These are phyloP conservation scores for Panurus biarmicus DNA, from an alignment of 2,113 vertebrate species.

Conservation along the genomic window DNA sequence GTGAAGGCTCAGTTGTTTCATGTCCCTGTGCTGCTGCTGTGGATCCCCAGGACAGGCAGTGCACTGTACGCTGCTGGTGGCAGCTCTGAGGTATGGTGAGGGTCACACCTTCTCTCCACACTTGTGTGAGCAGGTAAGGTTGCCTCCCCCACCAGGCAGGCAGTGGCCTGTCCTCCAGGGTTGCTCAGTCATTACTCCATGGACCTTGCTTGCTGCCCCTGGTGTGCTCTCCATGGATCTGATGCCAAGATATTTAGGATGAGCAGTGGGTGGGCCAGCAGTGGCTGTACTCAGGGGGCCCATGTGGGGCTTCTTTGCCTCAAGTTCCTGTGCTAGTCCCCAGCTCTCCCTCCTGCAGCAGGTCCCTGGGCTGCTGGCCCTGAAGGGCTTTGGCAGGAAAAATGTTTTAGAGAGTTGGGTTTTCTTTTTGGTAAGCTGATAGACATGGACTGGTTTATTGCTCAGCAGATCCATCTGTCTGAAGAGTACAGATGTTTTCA, in stretches of 20 bases:
- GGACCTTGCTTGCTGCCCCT: neutral
- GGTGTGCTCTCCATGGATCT: neutral
- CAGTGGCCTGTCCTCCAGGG: neutral
- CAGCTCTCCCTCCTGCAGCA: neutral
- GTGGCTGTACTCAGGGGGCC: too few species aligned
- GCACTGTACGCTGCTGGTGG: rapidly evolving
- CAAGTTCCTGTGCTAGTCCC: neutral
- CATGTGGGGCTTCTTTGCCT: neutral
- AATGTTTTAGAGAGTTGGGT: neutral
- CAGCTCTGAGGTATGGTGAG: rapidly evolving
- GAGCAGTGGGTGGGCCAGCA: neutral
- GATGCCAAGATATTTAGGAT: rapidly evolving
- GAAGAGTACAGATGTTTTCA: neutral
- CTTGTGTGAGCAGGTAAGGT: rapidly evolving
- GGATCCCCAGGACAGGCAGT: neutral
- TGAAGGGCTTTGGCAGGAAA: neutral
- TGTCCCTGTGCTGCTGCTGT: neutral
- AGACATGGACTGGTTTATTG: neutral
- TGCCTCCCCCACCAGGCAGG: neutral
- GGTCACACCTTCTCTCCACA: neutral
- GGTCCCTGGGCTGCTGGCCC: neutral
- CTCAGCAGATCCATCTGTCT: neutral
- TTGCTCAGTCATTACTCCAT: rapidly evolving
- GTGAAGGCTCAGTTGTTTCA: rapidly evolving
- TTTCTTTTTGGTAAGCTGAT: neutral